phyloP scores from a whole-genome alignment of 2,797 vertebrate genomes.

The Toxotes lorentzi region DNA sequence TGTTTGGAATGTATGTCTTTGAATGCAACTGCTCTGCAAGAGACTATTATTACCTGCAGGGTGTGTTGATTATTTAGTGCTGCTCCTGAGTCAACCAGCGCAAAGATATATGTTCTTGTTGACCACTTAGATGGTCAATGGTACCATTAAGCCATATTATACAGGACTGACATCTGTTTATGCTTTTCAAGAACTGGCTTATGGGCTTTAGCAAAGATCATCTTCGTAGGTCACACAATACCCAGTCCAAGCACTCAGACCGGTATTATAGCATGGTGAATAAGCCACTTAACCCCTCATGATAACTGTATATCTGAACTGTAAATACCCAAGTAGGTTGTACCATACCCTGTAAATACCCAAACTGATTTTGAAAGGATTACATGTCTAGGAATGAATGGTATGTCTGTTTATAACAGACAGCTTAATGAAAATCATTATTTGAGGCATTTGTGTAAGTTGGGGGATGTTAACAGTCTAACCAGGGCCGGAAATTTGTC shows the following conservation, averaged over 20 bases:
- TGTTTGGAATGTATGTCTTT: conserved; percentile 78
- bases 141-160: conserved; percentile 31
- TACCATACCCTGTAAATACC: conserved; percentile 56
- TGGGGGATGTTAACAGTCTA: conserved; percentile 12
- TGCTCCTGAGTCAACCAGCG: conserved; percentile 27
- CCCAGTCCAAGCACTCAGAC: conserved; percentile 33
- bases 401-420: conserved; percentile 73
- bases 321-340: conserved; percentile 56
- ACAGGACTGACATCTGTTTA: conserved; percentile 43
- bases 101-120: conserved; percentile 11
- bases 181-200: conserved; percentile 41
- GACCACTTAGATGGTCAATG: conserved; percentile 9
- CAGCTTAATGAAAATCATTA: conserved; percentile 66
- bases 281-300: conserved; percentile 52
- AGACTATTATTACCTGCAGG: conserved; percentile 64
- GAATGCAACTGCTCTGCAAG: conserved; percentile 58
- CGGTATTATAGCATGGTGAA: conserved; percentile 46
- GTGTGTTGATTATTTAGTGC: conserved; percentile 39
- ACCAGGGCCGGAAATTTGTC: conserved; percentile 50
- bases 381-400: conserved; percentile 80
- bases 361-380: conserved; percentile 70
- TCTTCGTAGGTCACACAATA: conserved; percentile 51
- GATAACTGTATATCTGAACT: conserved; percentile 58
- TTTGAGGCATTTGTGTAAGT: conserved; percentile 39
- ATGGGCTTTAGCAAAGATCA: conserved; percentile 55